Percentiles rank a stretch among this genome's conserved stretches.
Evolutionary conservation across 2,888 invertebrate species (phyloP).

Genomic region (Rotaria magnacalcarata): DNA sequence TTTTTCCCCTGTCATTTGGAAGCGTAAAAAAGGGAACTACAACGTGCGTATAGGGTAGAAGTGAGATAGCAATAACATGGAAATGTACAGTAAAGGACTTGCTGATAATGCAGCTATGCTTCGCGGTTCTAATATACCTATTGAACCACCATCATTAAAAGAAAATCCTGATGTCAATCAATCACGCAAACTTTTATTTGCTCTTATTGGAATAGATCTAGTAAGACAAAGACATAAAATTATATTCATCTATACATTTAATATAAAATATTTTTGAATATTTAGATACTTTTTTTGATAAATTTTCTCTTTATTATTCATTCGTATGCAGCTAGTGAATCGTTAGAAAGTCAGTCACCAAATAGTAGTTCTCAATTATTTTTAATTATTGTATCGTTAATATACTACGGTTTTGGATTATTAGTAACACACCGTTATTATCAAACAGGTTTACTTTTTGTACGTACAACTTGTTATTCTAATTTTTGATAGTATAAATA

Average conservation of each 20-base stretch:
- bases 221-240: not conserved
- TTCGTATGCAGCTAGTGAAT: slow-evolving; percentile 8
- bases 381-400: not conserved
- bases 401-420: not conserved
- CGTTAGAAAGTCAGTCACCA: not conserved
- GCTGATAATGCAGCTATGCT: not conserved
- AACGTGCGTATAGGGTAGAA: not conserved
- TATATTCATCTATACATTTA: not conserved
- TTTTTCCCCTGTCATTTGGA: not conserved
- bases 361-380: not conserved
- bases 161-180: not conserved
- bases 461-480: not conserved
- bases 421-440: not conserved
- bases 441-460: not conserved
- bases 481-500: not conserved
- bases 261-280: not conserved
- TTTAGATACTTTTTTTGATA: not conserved
- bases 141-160: not conserved
- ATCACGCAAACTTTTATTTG: not conserved
- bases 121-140: not conserved
- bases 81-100: not conserved
- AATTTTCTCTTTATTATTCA: slow-evolving; percentile 5
- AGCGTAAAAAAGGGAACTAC: not conserved
- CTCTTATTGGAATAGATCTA: not conserved
- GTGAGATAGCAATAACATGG: not conserved